Percentiles rank a stretch among this genome's conserved stretches.
Evolutionary conservation across 2,888 invertebrate species (phyloP).

Genomic region (Celastrina argiolus): DNA sequence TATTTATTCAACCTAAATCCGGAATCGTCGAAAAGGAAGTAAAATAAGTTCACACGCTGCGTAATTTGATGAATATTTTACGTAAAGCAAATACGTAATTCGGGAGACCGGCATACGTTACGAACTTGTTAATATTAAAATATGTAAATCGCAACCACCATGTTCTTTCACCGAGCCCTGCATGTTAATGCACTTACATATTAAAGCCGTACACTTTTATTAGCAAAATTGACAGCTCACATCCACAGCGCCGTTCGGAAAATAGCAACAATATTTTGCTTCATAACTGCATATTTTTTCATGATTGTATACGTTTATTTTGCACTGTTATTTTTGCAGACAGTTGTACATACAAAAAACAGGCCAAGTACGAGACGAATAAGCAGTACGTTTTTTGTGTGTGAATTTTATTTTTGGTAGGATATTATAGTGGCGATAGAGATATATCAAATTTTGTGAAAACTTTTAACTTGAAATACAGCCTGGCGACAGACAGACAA

Average conservation of each 20-base stretch:
- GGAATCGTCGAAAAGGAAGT: conserved; percentile 15
- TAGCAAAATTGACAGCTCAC: neutral
- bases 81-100: conserved; percentile 47
- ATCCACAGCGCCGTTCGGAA: neutral
- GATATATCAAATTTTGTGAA: too few species aligned
- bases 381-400: too few species aligned
- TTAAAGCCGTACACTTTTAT: conserved; percentile 24
- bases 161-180: conserved; percentile 43
- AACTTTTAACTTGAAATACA: too few species aligned
- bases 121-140: conserved; percentile 65
- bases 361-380: too few species aligned
- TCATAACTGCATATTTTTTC: neutral
- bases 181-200: conserved; percentile 43
- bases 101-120: conserved; percentile 44
- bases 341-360: too few species aligned
- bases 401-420: too few species aligned
- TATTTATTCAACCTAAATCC: conserved; percentile 23
- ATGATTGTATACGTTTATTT: neutral
- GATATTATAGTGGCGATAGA: too few species aligned
- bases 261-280: neutral
- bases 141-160: conserved; percentile 65
- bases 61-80: conserved; percentile 51
- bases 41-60: conserved; percentile 14
- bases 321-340: neutral
- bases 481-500: too few species aligned